phyloP scores from a whole-genome alignment of 2,797 vertebrate genomes.

The Poeciliopsis turneri region DNA sequence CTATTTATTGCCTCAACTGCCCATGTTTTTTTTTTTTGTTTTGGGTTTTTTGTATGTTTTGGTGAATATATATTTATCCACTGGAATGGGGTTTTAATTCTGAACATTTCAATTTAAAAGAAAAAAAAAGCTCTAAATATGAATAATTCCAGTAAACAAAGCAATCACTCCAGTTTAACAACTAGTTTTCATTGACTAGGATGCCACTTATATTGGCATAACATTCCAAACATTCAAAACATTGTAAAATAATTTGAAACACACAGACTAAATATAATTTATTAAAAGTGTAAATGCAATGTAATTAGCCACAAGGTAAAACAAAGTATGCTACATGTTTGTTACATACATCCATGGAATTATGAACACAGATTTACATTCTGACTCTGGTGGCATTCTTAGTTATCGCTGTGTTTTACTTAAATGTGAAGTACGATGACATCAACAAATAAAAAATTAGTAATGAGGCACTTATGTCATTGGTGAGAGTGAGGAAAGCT shows the following conservation, averaged over 20 bases:
- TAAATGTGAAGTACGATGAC: neutral
- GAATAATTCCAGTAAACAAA: neutral
- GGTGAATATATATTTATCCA: neutral
- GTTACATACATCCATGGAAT: conserved; percentile 4
- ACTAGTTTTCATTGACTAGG: neutral
- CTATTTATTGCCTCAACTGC: neutral
- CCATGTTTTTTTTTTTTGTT: too few relatives aligned
- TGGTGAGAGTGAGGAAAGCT: neutral
- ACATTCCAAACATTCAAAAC: neutral
- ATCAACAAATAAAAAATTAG: neutral
- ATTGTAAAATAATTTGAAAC: conserved; percentile 3
- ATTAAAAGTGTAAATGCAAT: conserved; percentile 58
- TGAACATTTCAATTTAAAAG: neutral
- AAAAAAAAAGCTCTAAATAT: neutral
- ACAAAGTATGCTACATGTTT: conserved; percentile 21
- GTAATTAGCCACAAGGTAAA: conserved; percentile 24
- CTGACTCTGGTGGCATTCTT: neutral
- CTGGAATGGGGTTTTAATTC: neutral
- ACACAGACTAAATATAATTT: conserved; percentile 48
- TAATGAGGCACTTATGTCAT: neutral
- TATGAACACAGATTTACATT: neutral
- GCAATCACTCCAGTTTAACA: neutral
- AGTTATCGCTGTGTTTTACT: neutral
- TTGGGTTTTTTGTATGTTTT: neutral
- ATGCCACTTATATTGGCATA: neutral